A percentile compares a stretch with the other conserved stretches of the same genome.
These are phyloP conservation scores for Diadema setosum DNA, from an alignment of 35 echinoderm and acorn worm genomes.

Conservation along the genomic window DNA sequence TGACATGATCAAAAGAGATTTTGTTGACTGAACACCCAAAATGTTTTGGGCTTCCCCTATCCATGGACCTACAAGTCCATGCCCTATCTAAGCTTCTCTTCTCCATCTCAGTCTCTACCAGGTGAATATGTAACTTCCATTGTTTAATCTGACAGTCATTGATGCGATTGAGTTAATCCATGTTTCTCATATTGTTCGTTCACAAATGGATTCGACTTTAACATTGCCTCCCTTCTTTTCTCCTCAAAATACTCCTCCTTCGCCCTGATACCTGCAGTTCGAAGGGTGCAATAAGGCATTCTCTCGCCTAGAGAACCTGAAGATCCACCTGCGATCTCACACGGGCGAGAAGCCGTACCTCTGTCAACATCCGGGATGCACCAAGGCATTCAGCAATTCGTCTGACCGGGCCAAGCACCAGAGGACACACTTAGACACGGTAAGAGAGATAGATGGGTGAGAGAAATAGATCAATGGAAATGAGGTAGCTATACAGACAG, in stretches of 20 bases:
- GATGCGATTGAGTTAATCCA: no score
- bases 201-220: neutral
- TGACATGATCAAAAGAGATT: no score
- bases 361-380: conserved; percentile 91
- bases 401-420: conserved; percentile 98
- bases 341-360: conserved; percentile 96
- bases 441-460: no score
- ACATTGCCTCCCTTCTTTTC: neutral
- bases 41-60: no score
- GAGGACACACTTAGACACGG: conserved; percentile 96
- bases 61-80: no score
- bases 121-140: no score
- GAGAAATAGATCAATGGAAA: no score
- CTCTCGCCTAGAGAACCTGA: conserved; percentile 93
- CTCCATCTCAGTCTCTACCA: no score
- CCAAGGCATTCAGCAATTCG: conserved; percentile 99
- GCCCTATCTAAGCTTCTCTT: no score
- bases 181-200: neutral
- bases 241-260: neutral
- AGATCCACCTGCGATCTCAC: conserved; percentile 95
- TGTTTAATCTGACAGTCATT: no score
- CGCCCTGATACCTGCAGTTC: conserved; percentile 70
- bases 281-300: conserved; percentile 99
- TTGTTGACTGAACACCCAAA: no score
- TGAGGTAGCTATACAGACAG: no score